Conservation (phyloP, 2,113 vertebrate species). For the Carollia perspicillata region DNA sequence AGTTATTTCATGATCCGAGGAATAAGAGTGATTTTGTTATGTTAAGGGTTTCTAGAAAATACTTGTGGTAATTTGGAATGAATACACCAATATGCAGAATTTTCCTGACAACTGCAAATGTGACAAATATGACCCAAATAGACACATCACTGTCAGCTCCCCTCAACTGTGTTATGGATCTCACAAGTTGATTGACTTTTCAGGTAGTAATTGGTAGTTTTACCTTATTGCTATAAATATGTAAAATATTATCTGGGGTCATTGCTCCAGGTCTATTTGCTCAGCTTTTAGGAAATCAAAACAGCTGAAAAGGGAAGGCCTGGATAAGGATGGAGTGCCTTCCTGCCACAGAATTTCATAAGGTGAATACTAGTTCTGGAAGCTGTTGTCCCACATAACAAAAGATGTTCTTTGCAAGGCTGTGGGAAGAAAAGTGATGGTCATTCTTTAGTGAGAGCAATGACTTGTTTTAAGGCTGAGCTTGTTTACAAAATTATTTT, state of each 20-base stretch:
- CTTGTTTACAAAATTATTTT: neutral
- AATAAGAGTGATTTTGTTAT: neutral
- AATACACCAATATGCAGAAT: neutral
- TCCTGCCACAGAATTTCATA: neutral
- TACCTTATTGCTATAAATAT: neutral
- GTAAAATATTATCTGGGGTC: neutral
- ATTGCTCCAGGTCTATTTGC: slow-evolving; percentile 7
- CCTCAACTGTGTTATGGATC: neutral
- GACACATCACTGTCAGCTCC: neutral
- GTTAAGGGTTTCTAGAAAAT: neutral
- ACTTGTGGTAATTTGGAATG: neutral
- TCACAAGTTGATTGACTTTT: neutral
- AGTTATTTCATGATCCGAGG: neutral
- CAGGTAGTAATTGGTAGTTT: neutral
- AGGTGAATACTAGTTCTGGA: neutral
- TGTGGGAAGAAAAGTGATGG: neutral
- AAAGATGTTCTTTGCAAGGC: neutral
- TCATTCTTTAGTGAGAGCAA: neutral
- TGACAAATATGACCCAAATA: neutral
- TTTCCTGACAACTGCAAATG: neutral
- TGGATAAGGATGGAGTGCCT: neutral
- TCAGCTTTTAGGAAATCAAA: slow-evolving; percentile 50
- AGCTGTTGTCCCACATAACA: neutral
- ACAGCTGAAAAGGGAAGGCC: slow-evolving; percentile 4
- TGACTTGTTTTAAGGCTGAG: neutral